These are phyloP conservation scores for Oncorhynchus masou DNA, from an alignment of 2,113 vertebrate species.

Conservation along the genomic window DNA sequence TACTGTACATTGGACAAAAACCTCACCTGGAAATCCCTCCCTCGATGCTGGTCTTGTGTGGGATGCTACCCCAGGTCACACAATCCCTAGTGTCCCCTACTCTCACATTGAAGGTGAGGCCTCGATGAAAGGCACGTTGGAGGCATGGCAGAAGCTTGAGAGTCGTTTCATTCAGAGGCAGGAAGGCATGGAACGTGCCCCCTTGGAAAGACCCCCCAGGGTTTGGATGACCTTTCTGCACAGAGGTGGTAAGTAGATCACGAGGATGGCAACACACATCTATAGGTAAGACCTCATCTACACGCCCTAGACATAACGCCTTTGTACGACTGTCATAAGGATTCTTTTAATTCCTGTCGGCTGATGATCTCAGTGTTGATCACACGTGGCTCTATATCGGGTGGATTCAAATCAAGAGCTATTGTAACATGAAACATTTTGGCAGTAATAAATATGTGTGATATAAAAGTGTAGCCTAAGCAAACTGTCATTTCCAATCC, in stretches of 20 bases:
- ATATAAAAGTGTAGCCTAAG: background rate
- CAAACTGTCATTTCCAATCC: background rate
- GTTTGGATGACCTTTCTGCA: conserved; percentile 56
- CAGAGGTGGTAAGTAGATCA: background rate
- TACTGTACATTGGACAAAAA: background rate
- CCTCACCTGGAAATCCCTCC: conserved; percentile 64
- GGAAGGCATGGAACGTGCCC: conserved; percentile 58
- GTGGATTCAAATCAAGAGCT: background rate
- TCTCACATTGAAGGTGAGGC: conserved; percentile 67
- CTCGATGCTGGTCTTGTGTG: conserved; percentile 66
- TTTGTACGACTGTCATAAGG: background rate
- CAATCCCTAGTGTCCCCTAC: conserved; percentile 28
- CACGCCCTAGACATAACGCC: background rate
- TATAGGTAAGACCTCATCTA: background rate
- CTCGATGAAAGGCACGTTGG: conserved; percentile 58
- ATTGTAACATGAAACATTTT: background rate
- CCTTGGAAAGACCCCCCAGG: conserved; percentile 69
- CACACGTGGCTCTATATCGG: no score
- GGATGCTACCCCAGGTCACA: conserved; percentile 63
- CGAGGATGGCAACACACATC: background rate
- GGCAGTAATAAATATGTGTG: background rate
- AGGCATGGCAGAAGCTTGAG: conserved; percentile 51
- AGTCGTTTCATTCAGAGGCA: conserved; percentile 60
- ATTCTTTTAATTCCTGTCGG: no score
- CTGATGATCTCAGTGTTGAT: no score